Percentiles rank a stretch among this genome's conserved stretches.
Conservation (phyloP, 2,113 vertebrate species). For the Arizona elegans region DNA sequence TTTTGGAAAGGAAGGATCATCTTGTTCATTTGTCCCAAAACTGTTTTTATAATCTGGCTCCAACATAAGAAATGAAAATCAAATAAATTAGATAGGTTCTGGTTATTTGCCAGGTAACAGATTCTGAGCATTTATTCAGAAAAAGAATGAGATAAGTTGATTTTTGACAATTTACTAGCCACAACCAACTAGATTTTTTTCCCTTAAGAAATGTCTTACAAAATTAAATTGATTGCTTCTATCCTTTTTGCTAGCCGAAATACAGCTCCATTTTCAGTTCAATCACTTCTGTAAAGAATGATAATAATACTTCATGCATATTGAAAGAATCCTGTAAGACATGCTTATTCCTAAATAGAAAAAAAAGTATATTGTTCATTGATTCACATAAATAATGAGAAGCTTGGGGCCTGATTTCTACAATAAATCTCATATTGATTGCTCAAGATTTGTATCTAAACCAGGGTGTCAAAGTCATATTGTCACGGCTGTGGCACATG, state of each 20-base stretch:
- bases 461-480: no score
- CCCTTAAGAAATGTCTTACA: neutral
- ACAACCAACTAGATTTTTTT: accelerated
- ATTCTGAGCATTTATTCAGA: neutral
- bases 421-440: neutral
- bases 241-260: neutral
- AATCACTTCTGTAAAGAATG: neutral
- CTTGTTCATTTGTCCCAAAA: no score
- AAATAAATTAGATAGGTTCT: neutral
- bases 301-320: neutral
- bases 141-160: neutral
- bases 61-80: neutral
- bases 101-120: slow-evolving; percentile 1
- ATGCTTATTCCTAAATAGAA: neutral
- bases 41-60: neutral
- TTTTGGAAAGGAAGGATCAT: no score
- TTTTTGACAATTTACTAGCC: accelerated
- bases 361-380: neutral
- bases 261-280: neutral
- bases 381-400: neutral
- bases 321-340: neutral
- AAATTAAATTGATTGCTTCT: neutral
- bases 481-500: no score
- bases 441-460: neutral
- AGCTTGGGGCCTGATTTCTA: neutral